Evolutionary conservation across 1,140 invertebrate genomes (phyloP).

Genomic region (Belonocnema kinseyi): DNA sequence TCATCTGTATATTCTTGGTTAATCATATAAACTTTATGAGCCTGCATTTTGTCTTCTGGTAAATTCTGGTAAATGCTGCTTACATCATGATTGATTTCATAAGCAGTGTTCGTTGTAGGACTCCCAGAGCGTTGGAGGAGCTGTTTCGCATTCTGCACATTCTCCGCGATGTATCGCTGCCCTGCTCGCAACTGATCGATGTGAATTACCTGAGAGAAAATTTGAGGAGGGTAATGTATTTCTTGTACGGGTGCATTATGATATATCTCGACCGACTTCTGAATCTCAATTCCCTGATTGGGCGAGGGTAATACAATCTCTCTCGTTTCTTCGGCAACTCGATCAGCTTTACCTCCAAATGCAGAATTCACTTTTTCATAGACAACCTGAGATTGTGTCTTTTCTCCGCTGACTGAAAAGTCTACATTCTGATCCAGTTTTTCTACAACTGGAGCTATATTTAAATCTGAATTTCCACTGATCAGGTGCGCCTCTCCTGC

Average conservation of each 20-base stretch:
- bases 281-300: conserved; percentile 62
- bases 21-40: background rate
- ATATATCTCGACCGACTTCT: conserved; percentile 70
- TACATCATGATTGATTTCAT: conserved; percentile 30
- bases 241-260: conserved; percentile 65
- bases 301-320: background rate
- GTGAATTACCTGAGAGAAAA: conserved; percentile 44
- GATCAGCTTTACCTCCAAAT: conserved; percentile 25
- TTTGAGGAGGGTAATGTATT: conserved; percentile 64
- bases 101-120: background rate
- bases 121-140: background rate
- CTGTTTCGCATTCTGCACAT: background rate
- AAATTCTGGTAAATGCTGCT: conserved; percentile 5
- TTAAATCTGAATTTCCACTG: conserved; percentile 24
- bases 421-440: conserved; percentile 46
- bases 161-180: conserved; percentile 5
- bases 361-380: conserved; percentile 43
- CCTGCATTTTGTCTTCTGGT: background rate
- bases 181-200: conserved; percentile 38
- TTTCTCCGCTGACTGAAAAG: conserved; percentile 36
- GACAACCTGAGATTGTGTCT: conserved; percentile 24
- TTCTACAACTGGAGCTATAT: conserved; percentile 52
- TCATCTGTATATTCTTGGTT: conserved; percentile 24
- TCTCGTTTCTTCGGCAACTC: conserved; percentile 15
- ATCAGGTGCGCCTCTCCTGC: conserved; percentile 56